Conservation (phyloP, 2,888 invertebrate genomes). For the Hirtodrosophila duncani region DNA sequence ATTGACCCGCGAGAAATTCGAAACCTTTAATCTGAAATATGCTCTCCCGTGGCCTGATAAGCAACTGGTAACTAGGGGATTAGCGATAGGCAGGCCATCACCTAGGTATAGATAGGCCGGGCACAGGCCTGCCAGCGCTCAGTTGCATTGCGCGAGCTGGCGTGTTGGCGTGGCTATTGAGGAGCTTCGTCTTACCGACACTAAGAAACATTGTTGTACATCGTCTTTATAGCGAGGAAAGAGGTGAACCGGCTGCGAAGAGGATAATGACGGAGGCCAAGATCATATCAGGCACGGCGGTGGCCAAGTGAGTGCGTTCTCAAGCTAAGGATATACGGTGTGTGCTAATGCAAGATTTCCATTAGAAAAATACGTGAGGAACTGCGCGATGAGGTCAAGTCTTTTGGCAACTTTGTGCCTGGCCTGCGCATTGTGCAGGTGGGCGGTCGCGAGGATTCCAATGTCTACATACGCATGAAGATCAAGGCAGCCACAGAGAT, state of each 20-base stretch:
- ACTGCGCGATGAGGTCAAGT: slow-evolving; percentile 84
- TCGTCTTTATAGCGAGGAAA: slow-evolving; percentile 36
- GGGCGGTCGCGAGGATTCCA: slow-evolving; percentile 96
- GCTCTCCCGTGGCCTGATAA: slow-evolving; percentile 38
- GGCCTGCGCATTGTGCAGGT: slow-evolving; percentile 96
- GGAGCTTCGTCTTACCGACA: slow-evolving; percentile 5
- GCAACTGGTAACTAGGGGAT: slow-evolving; percentile 20
- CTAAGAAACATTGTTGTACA: slow-evolving; percentile 29
- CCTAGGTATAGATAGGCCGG: slow-evolving; percentile 51
- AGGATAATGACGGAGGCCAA: slow-evolving; percentile 78
- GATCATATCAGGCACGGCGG: slow-evolving; percentile 83
- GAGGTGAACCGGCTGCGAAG: slow-evolving; percentile 26
- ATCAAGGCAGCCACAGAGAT: slow-evolving; percentile 93
- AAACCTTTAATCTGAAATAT: slow-evolving; percentile 44
- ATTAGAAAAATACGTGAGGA: slow-evolving; percentile 85
- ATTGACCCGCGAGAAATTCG: slow-evolving; percentile 53
- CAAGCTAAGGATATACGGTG: background rate
- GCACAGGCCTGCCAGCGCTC: slow-evolving; percentile 13
- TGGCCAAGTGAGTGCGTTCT: slow-evolving; percentile 82
- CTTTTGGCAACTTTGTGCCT: slow-evolving; percentile 85
- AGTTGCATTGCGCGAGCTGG: slow-evolving; percentile 53
- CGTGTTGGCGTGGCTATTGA: slow-evolving; percentile 40
- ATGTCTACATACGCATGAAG: slow-evolving; percentile 98
- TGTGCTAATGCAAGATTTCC: no score
- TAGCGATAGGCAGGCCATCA: slow-evolving; percentile 18